Evolutionary conservation across 2,113 vertebrate species (phyloP).

Genomic region (Myodes glareolus): DNA sequence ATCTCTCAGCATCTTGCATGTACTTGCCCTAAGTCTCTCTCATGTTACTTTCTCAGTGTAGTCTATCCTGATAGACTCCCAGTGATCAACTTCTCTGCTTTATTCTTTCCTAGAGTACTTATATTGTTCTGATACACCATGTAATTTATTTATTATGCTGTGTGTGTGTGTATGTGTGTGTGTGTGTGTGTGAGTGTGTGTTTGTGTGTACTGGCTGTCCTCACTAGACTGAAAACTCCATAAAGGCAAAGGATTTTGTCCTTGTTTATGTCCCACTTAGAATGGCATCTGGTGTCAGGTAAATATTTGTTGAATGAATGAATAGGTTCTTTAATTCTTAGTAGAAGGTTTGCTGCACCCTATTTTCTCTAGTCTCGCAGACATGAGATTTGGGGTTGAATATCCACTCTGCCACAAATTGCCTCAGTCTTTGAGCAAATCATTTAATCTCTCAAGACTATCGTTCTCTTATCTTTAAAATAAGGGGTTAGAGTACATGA

Average conservation of each 20-base stretch:
- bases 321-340: slow-evolving; percentile 53
- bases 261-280: slow-evolving; percentile 46
- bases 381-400: slow-evolving; percentile 55
- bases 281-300: slow-evolving; percentile 25
- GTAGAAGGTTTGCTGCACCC: slow-evolving; percentile 20
- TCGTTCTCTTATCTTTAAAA: slow-evolving; percentile 77
- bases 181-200: no score
- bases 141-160: slow-evolving; percentile 42
- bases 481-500: slow-evolving; percentile 75
- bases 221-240: slow-evolving; percentile 37
- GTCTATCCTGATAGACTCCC: neutral
- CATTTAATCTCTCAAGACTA: slow-evolving; percentile 62
- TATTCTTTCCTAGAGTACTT: slow-evolving; percentile 5
- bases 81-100: neutral
- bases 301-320: slow-evolving; percentile 43
- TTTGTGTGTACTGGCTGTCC: neutral
- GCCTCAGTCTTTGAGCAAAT: slow-evolving; percentile 70
- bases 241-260: slow-evolving; percentile 30
- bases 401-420: slow-evolving; percentile 73
- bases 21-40: neutral
- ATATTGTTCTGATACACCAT: neutral
- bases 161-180: neutral
- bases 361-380: slow-evolving; percentile 19
- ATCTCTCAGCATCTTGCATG: neutral
- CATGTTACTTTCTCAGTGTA: slow-evolving; percentile 15